Base-by-base conservation (phyloP, 2,113 vertebrate species). In the Anser cygnoides region DNA sequence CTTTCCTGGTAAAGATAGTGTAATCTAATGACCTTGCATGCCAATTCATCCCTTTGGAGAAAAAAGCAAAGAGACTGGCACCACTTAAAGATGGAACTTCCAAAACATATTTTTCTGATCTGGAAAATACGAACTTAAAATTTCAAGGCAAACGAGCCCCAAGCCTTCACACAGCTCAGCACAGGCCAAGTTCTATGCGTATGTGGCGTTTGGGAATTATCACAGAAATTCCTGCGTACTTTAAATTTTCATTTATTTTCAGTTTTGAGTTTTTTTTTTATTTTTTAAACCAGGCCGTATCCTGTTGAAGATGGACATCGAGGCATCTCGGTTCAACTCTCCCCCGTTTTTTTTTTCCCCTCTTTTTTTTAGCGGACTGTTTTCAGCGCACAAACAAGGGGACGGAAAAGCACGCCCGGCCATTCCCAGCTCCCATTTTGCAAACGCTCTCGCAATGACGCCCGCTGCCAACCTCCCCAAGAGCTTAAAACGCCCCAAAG, bases 381-480 rank as follows among this genome's bases (percentile, higher is more conserved):
- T 90, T 84, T 73, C 83, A 55, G 26, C 50, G 76, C 61, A 66
- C 76, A 35, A 80, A 50, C 11, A 54, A 35, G 71, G 82, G 73
- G 85, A 95, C 94, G 87, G 90, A 79, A 93, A 71, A 25, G 79
- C 35, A 33, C 6, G 1, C 3, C 84, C 73, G 91, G 89, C 88
- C 84, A 84, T 5, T 21, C 3, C 35, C 43, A 41, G 65, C 62
- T 90, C 82, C 89, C 91, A 86, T 93, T 77, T 94, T 82, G 89
- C 79, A 77, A 90, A 81, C 74, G 92, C 9, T 16, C 6, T 5
- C 84, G 29, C 59, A 92, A 55, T 12, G 10, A 23, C 58, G 35
- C 3, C 57, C 1, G 78, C 67, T 2, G 73, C 71, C 6, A 37
- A 41, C 52, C 59, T 41, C 43, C 43, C 43, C 16, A 44, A 46